Evolutionary conservation across 2,888 invertebrate genomes (phyloP), one percentile per base, ranked within the genome.

Genomic region (Macaria notata): DNA sequence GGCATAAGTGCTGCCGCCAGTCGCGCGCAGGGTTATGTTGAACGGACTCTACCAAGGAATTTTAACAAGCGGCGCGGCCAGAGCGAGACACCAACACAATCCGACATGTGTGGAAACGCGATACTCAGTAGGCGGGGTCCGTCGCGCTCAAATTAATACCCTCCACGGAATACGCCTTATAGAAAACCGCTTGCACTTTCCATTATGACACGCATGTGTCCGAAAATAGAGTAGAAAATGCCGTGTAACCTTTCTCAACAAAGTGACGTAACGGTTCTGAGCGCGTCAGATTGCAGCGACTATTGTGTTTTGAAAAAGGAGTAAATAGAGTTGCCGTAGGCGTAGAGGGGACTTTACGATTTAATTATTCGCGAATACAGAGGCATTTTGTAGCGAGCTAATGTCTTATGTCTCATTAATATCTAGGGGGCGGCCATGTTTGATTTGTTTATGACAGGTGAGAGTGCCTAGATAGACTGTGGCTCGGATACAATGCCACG

Each of bases 401-500:
- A 91, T 91, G 90, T 86, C 88, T 89, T 87, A 90, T 91, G 91
- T 91, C 89, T 90, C 89, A 89, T 90, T 91, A 91, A 90, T 91
- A 91, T 89, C 88, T 86, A 79, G 84, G 79, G 83, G 84, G 81
- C 87, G 82, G 89, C 90, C 89, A 90, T 90, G 86, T 90, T 88
- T 90, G 90, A 89, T 88, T 88, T 91, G 91, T 91, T 89, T 90
- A 86, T 88, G 89, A 88, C 86, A 83, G 81, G 81, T 80, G 81
- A 72, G 77, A 68, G 71, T 66, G 76, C 73, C 81, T 76, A 4
- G 5, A 1, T 36, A 7, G 76, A 49, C 58, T 54, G 59, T 71
- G 75, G 75, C 73, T 59, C 61, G 46, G 61, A 36, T 62, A 60
- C 19, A 61, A 59, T 62, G 63, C 49, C 8, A 46, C 33, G 33